A percentile compares a stretch with the other conserved stretches of the same genome.
Conservation (phyloP, 2,113 vertebrate species). For the Toxotes jaculatrix region DNA sequence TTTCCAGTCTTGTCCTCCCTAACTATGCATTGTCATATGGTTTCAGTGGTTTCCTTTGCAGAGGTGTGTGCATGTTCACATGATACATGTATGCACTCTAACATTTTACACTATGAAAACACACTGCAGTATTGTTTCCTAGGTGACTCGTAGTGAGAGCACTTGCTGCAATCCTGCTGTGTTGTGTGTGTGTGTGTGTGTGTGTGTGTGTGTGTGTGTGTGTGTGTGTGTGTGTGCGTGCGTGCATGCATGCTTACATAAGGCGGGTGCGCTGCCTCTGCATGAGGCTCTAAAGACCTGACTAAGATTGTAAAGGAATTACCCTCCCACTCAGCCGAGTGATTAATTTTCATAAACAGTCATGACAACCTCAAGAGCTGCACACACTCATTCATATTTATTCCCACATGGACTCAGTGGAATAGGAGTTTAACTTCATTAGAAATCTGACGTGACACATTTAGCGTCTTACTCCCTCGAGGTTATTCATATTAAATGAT, state of each 20-base stretch:
- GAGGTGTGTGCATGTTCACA: neutral
- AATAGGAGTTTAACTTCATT: neutral
- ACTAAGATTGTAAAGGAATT: conserved; percentile 8
- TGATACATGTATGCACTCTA: neutral
- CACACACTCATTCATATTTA: conserved; percentile 19
- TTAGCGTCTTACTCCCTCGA: neutral
- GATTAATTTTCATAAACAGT: conserved; percentile 22
- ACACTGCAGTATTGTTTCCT: neutral
- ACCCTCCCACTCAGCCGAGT: conserved; percentile 8
- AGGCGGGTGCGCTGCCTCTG: neutral
- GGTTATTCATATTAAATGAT: conserved; percentile 25
- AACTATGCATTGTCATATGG: neutral
- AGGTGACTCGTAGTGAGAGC: neutral
- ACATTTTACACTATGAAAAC: neutral
- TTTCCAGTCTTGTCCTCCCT: neutral
- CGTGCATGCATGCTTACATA: neutral
- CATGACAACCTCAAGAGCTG: neutral
- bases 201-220: neutral
- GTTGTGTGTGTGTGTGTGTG: neutral
- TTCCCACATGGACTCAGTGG: neutral
- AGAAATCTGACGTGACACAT: conserved; percentile 12
- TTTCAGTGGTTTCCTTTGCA: neutral
- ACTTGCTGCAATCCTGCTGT: neutral
- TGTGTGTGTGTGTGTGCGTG: neutral
- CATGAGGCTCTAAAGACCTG: neutral